These are phyloP conservation scores for Patagioenas fasciata DNA, from an alignment of 2,113 vertebrate species.

Conservation along the genomic window DNA sequence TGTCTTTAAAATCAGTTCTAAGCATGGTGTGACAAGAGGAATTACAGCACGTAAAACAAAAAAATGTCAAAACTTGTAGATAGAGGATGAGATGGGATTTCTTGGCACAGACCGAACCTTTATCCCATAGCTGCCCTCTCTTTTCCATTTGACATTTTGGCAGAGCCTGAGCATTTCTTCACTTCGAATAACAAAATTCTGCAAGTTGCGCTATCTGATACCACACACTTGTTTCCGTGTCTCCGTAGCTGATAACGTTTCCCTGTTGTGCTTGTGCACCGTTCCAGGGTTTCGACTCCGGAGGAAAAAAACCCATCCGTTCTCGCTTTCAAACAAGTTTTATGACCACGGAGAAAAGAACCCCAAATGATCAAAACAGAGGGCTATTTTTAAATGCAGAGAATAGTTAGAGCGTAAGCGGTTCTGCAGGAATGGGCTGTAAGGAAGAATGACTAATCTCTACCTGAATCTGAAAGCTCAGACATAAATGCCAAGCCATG, in stretches of 20 bases:
- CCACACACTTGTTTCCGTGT: not conserved
- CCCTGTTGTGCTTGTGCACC: not conserved
- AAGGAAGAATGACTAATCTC: not conserved
- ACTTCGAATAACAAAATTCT: not conserved
- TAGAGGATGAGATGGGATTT: not conserved
- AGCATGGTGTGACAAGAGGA: not conserved
- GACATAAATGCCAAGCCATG: not conserved
- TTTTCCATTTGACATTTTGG: not conserved
- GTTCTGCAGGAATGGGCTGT: not conserved
- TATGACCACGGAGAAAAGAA: not conserved
- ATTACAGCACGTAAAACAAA: not conserved
- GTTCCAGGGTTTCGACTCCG: not conserved
- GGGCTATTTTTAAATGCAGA: not conserved
- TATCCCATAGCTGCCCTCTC: accelerated
- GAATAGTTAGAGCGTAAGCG: not conserved
- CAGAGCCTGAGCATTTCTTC: not conserved
- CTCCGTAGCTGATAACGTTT: not conserved
- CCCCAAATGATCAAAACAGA: conserved; percentile 11
- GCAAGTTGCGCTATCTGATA: not conserved
- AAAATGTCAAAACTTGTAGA: not conserved
- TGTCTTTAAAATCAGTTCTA: not conserved
- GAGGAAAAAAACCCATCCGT: not conserved
- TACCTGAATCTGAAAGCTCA: not conserved
- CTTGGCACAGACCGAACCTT: not conserved
- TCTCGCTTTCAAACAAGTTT: not conserved